Percentiles rank a stretch among this genome's conserved stretches.
Evolutionary conservation across 2,888 invertebrate species (phyloP).

Genomic region (Microctonus aethiopoides): DNA sequence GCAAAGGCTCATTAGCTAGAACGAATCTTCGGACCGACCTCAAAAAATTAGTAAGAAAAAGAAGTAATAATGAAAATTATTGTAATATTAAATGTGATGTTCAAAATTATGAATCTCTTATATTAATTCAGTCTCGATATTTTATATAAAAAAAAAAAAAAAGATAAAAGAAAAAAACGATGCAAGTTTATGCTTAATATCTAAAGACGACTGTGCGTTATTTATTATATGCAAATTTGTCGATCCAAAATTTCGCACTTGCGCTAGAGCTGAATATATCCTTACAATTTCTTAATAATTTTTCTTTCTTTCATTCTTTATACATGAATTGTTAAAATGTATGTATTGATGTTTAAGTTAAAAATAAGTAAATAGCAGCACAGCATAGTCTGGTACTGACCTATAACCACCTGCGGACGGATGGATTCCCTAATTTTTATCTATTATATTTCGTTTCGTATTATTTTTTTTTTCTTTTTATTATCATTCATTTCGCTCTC

Average conservation of each 20-base stretch:
- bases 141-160: constrained; percentile 7
- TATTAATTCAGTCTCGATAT: constrained; percentile 27
- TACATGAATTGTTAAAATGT: constrained; percentile 44
- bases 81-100: neutral
- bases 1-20: constrained; percentile 34
- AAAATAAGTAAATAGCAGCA: constrained; percentile 63
- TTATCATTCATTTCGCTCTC: constrained; percentile 6
- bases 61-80: constrained; percentile 8
- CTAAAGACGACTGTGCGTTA: constrained; percentile 1
- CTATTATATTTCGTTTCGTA: constrained; percentile 27
- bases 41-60: constrained; percentile 11
- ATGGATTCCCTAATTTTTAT: constrained; percentile 54
- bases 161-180: constrained; percentile 18
- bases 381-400: constrained; percentile 68
- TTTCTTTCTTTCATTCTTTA: constrained; percentile 34
- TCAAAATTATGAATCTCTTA: neutral
- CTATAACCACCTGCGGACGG: constrained; percentile 67
- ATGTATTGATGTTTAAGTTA: constrained; percentile 47
- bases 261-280: constrained; percentile 19
- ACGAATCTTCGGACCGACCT: constrained; percentile 45
- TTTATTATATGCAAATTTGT: neutral
- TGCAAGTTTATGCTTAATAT: neutral
- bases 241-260: constrained; percentile 37
- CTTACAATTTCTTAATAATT: neutral
- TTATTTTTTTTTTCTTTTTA: constrained; percentile 31